A percentile compares a stretch with the other conserved stretches of the same genome.
These are phyloP conservation scores for Atopsyche davidsoni DNA, from an alignment of 1,140 invertebrate genomes.

Conservation along the genomic window DNA sequence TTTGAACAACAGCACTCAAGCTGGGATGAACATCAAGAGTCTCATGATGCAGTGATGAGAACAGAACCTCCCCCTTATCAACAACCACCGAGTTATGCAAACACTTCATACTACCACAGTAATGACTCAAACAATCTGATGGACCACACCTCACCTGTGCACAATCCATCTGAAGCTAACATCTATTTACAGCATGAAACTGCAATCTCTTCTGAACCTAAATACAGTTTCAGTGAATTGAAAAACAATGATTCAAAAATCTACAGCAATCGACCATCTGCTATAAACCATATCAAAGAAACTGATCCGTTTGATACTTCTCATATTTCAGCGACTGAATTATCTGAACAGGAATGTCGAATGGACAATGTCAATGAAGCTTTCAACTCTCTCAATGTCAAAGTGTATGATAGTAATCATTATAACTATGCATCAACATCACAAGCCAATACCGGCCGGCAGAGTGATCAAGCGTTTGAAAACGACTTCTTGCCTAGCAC, in stretches of 20 bases:
- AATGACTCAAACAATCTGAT: background rate
- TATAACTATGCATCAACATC: background rate
- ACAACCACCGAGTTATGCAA: conserved; percentile 28
- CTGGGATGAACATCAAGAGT: conserved; percentile 17
- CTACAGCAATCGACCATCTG: background rate
- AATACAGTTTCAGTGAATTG: conserved; percentile 1
- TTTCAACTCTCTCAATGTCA: background rate
- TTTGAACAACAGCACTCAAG: conserved; percentile 10
- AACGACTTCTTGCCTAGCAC: too few species aligned
- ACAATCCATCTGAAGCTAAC: background rate
- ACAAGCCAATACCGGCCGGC: too few species aligned
- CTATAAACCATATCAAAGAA: conserved; percentile 8
- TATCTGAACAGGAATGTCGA: background rate
- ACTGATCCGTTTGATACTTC: conserved; percentile 28
- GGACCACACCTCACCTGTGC: background rate
- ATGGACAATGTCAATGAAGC: conserved; percentile 2
- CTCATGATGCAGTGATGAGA: conserved; percentile 8
- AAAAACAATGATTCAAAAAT: conserved; percentile 5
- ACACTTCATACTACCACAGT: conserved; percentile 23
- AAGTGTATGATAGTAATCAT: background rate
- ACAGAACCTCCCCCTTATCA: conserved; percentile 26
- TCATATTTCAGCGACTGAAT: conserved; percentile 10
- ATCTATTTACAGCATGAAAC: conserved; percentile 5
- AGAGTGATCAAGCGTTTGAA: too few species aligned
- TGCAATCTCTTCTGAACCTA: background rate